Percentiles rank a stretch among this genome's conserved stretches.
Evolutionary conservation across 2,888 invertebrate genomes (phyloP).

Genomic region (Epinotia brunnichana): DNA sequence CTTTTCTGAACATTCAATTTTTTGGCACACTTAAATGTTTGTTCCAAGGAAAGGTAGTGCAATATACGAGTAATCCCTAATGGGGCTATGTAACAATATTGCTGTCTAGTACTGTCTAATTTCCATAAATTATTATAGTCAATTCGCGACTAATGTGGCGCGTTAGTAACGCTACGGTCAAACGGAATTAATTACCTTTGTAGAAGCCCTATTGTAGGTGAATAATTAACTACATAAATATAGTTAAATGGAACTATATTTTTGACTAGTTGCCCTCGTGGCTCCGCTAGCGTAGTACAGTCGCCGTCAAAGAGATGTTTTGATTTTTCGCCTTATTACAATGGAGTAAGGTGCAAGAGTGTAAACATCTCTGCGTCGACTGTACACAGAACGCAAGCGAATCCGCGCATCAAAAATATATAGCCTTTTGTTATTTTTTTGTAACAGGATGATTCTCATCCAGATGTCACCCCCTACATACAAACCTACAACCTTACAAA

Average conservation of each 20-base stretch:
- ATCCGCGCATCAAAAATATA: too few relatives aligned
- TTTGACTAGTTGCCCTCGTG: too few relatives aligned
- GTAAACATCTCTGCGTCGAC: too few relatives aligned
- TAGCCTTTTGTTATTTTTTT: too few relatives aligned
- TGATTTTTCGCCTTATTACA: too few relatives aligned
- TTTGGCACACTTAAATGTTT: not conserved
- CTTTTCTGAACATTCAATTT: not conserved
- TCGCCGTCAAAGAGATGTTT: too few relatives aligned
- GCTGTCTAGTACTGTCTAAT: conserved; percentile 21
- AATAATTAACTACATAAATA: not conserved
- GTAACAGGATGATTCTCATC: too few relatives aligned
- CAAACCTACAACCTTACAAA: too few relatives aligned
- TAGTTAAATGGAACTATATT: not conserved
- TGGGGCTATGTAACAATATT: conserved; percentile 5
- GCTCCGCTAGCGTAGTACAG: too few relatives aligned
- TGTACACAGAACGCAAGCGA: too few relatives aligned
- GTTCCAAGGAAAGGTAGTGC: not conserved
- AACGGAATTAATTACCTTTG: conserved; percentile 43
- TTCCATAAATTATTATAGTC: conserved; percentile 30
- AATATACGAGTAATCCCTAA: not conserved
- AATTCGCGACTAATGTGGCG: conserved; percentile 28
- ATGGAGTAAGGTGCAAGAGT: too few relatives aligned
- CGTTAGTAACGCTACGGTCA: conserved; percentile 29
- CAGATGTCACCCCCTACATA: too few relatives aligned
- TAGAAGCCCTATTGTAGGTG: conserved; percentile 15